Percentiles rank a stretch among this genome's conserved stretches.
These are phyloP conservation scores for Alentia gelatinosa DNA, from an alignment of 2,888 invertebrate species.

Conservation along the genomic window DNA sequence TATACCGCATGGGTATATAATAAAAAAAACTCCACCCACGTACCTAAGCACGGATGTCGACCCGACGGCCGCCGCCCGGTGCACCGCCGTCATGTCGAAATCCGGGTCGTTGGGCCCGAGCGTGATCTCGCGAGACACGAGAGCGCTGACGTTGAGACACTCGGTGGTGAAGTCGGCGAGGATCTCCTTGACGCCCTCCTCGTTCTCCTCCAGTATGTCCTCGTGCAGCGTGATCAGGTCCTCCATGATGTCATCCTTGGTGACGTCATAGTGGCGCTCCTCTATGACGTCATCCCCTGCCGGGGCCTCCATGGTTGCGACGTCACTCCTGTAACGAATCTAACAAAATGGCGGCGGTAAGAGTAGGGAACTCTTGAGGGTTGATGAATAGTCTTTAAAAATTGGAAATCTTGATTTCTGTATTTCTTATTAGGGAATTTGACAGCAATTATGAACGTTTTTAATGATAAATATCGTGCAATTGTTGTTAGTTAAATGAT, in stretches of 20 bases:
- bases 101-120: constrained; percentile 56
- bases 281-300: not conserved
- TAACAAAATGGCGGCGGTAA: not conserved
- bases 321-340: not conserved
- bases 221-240: constrained; percentile 61
- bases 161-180: constrained; percentile 51
- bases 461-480: too few relatives aligned
- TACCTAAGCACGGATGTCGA: constrained; percentile 53
- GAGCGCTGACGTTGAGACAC: not conserved
- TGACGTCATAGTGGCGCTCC: not conserved
- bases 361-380: too few relatives aligned
- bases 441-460: too few relatives aligned
- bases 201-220: constrained; percentile 61
- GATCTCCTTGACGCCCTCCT: constrained; percentile 59
- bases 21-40: too few relatives aligned
- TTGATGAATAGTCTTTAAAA: too few relatives aligned
- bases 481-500: too few relatives aligned
- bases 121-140: constrained; percentile 45
- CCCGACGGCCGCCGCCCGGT: constrained; percentile 60
- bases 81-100: constrained; percentile 56
- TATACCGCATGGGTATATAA: too few relatives aligned
- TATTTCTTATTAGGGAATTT: too few relatives aligned
- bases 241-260: constrained; percentile 31
- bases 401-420: too few relatives aligned
- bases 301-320: not conserved